These are phyloP conservation scores for Eonycteris spelaea DNA, from an alignment of 2,113 vertebrate genomes.

Conservation along the genomic window DNA sequence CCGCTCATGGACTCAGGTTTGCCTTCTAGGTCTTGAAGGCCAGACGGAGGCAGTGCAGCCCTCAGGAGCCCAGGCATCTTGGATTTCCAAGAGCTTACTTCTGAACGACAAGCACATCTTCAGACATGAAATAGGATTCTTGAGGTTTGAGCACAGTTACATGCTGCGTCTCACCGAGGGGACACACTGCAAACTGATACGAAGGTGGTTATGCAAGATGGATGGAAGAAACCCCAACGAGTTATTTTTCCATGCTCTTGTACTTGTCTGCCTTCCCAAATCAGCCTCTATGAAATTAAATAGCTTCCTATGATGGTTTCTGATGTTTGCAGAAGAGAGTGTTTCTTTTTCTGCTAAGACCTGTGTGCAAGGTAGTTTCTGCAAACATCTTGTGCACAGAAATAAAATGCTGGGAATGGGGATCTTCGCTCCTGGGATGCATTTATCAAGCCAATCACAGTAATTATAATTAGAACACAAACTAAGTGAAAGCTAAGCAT, in stretches of 20 bases:
- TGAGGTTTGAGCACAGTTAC: constrained; percentile 38
- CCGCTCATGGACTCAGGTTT: background rate
- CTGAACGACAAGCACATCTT: constrained; percentile 17
- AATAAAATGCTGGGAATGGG: constrained; percentile 30
- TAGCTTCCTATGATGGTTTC: constrained; percentile 11
- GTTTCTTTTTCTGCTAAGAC: constrained; percentile 8
- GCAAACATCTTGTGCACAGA: constrained; percentile 47
- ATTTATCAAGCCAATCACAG: constrained; percentile 72
- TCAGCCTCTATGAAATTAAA: background rate
- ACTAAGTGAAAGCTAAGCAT: constrained; percentile 46
- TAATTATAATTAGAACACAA: constrained; percentile 69
- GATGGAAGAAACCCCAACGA: background rate
- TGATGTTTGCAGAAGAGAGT: constrained; percentile 38
- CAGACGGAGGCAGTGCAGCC: accelerated
- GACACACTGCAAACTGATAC: background rate
- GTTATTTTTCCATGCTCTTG: background rate
- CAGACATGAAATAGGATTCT: constrained; percentile 58
- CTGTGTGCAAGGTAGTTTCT: background rate
- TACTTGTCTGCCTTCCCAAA: background rate
- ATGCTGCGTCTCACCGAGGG: background rate
- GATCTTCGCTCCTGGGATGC: constrained; percentile 49
- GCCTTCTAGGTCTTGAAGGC: background rate
- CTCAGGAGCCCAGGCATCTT: background rate
- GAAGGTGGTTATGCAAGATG: background rate
- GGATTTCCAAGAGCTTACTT: constrained; percentile 53